Evolutionary conservation across 2,888 invertebrate genomes (phyloP), one percentile per base, ranked within the genome.

Genomic region (Lithophane ornitopus): DNA sequence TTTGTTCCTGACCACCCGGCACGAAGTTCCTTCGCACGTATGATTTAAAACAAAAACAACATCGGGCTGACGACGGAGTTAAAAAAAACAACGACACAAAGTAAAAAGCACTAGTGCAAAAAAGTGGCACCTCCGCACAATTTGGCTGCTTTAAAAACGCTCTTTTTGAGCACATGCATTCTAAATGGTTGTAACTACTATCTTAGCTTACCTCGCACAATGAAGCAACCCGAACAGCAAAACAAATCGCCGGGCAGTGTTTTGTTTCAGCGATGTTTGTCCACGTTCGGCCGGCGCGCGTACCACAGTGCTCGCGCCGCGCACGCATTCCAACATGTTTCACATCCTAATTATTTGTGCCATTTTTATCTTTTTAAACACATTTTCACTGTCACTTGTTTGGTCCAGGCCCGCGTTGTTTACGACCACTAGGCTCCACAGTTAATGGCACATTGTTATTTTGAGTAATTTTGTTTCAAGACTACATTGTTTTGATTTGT

Each of bases 311-410:
- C 88, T 86, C 89, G 93, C 94, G 94, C 94, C 91, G 89, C 92
- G 94, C 92, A 91, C 93, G 89, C 95, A 95, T 95, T 85, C 93
- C 91, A 92, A 91, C 95, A 96, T 96, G 91, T 90, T 93, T 96
- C 93, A 95, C 95, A 96, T 96, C 95, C 92, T 95, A 91, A 87
- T 91, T 89, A 85, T 71, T 77, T 75, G 59, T 68, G 77, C 75
- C 70, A 88, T 85, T 71, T 79, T 89, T 91, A 92, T 91, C 90
- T 88, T 80, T 89, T 88, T 80, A 87, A 90, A 90, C 89, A 90
- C 92, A 92, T 91, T 76, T 81, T 85, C 78, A 80, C 85, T 74
- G 70, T 52, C 75, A 67, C 72, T 59, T 12, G 12, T 61, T 66
- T 67, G 41, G 67, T 76, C 75, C 72, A 63, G 52, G 19, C 8